phyloP scores from a whole-genome alignment of 1,140 invertebrate species.

The Ceratosolen fusciceps region DNA sequence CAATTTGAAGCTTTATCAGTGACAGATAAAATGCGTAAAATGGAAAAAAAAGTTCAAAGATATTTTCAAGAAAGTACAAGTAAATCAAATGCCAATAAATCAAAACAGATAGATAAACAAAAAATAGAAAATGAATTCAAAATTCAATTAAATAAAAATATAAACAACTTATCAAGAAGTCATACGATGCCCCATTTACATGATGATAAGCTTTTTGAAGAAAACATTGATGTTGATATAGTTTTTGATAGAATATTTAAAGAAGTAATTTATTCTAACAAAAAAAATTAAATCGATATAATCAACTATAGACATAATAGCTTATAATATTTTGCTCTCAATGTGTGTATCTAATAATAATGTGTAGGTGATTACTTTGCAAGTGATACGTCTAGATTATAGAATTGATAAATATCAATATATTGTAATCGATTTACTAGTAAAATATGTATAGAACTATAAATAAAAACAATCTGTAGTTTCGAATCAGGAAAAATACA shows the following conservation, averaged over 20 bases:
- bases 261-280: constrained; percentile 62
- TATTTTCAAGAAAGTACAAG: constrained; percentile 73
- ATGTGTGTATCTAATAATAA: not conserved
- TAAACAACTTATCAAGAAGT: constrained; percentile 74
- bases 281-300: not conserved
- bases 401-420: no score
- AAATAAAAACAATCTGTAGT: no score
- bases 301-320: not conserved
- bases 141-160: constrained; percentile 52
- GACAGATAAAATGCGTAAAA: constrained; percentile 80
- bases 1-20: constrained; percentile 85
- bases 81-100: constrained; percentile 1
- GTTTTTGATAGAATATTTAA: constrained; percentile 83
- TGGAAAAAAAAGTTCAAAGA: constrained; percentile 84
- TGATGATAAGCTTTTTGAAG: constrained; percentile 74
- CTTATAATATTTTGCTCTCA: not conserved
- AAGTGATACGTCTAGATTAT: not conserved
- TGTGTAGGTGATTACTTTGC: not conserved
- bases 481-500: no score
- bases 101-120: constrained; percentile 44
- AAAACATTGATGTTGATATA: constrained; percentile 81
- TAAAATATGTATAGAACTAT: no score
- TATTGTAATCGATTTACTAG: no score
- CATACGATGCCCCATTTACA: constrained; percentile 81
- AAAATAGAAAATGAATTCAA: constrained; percentile 53